Evolutionary conservation across 1,140 invertebrate species (phyloP).

Genomic region (Drosophila varians): DNA sequence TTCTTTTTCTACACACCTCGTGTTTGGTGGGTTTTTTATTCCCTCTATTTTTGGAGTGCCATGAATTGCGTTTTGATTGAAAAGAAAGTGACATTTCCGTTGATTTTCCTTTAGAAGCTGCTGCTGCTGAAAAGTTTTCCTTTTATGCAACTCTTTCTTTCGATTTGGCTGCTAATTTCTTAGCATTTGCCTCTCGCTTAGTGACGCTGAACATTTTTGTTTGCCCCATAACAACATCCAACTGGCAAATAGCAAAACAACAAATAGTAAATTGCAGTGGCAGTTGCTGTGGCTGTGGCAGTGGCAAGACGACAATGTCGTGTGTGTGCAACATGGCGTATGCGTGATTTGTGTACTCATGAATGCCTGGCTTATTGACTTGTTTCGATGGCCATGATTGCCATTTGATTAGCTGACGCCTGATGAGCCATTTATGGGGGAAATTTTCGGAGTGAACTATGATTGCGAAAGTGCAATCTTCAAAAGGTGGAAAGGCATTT

Average conservation of each 20-base stretch:
- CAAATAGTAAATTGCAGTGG: constrained; percentile 50
- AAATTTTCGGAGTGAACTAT: constrained; percentile 1
- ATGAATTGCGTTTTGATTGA: constrained; percentile 82
- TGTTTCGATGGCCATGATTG: constrained; percentile 36
- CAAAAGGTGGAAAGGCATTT: not conserved
- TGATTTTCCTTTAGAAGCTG: constrained; percentile 64
- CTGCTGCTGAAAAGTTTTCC: constrained; percentile 44
- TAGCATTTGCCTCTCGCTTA: constrained; percentile 21
- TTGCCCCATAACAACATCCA: constrained; percentile 23
- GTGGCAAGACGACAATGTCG: constrained; percentile 17
- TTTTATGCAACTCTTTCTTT: constrained; percentile 41
- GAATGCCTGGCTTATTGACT: constrained; percentile 40
- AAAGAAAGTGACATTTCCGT: constrained; percentile 82
- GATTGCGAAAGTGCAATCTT: not conserved
- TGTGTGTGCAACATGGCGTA: constrained; percentile 37
- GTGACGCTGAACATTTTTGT: constrained; percentile 32
- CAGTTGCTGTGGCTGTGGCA: constrained; percentile 4
- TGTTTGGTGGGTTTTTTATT: constrained; percentile 25
- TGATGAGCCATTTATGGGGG: constrained; percentile 33
- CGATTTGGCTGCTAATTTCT: constrained; percentile 22
- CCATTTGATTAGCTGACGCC: constrained; percentile 33
- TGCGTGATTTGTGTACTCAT: constrained; percentile 43
- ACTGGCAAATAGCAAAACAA: constrained; percentile 38
- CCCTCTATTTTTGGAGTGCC: constrained; percentile 65
- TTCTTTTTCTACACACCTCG: too few relatives aligned